Conservation (phyloP, 1,140 invertebrate species). For the Bursaphelenchus mucronatus region DNA sequence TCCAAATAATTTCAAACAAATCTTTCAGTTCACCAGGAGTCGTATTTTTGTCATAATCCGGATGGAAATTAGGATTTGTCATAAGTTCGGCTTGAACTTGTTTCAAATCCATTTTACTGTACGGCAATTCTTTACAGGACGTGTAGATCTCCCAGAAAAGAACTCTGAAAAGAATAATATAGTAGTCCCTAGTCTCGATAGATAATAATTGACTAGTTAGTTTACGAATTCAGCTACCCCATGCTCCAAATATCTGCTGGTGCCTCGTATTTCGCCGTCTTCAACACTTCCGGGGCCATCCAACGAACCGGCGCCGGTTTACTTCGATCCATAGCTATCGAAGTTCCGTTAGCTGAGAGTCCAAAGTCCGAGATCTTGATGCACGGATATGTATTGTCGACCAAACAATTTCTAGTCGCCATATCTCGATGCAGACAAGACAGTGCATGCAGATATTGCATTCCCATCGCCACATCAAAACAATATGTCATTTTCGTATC, state of each 20-base stretch:
- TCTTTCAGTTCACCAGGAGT: too few species aligned
- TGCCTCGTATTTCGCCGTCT: constrained; percentile 12
- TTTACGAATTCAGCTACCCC: constrained; percentile 5
- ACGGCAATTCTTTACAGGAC: constrained; percentile 18
- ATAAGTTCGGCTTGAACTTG: constrained; percentile 21
- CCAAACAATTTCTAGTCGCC: constrained; percentile 35
- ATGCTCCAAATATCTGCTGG: constrained; percentile 42
- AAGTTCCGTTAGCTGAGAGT: constrained; percentile 22
- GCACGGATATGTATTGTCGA: constrained; percentile 1
- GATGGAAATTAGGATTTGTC: constrained; percentile 16
- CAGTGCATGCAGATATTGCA: constrained; percentile 29
- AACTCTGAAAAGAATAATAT: constrained; percentile 9
- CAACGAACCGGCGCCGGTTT: constrained; percentile 43
- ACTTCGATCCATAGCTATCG: constrained; percentile 23
- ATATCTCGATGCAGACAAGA: constrained; percentile 38
- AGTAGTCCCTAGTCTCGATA: too few species aligned
- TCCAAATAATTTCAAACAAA: too few species aligned
- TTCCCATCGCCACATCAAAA: constrained; percentile 30
- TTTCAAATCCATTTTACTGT: constrained; percentile 22
- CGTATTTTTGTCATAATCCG: not conserved
- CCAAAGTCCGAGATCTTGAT: constrained; percentile 48
- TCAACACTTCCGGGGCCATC: constrained; percentile 34
- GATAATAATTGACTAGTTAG: not conserved
- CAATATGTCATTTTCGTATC: constrained; percentile 36
- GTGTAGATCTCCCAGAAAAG: constrained; percentile 44